phyloP scores from a whole-genome alignment of 2,888 invertebrate species.

The Drosophila basisetae region DNA sequence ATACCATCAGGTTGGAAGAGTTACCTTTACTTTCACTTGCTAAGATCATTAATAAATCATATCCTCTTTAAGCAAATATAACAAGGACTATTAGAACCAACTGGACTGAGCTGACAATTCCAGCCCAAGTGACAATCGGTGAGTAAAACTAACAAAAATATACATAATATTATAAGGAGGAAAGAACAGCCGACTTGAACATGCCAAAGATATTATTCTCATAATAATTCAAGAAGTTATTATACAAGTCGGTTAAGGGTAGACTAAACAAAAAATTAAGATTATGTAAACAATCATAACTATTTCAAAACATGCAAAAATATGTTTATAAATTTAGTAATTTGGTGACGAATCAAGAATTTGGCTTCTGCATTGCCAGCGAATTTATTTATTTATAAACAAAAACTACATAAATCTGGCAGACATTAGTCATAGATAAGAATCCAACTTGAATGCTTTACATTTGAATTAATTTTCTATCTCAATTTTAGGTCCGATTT shows the following conservation, averaged over 20 bases:
- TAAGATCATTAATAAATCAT: not conserved
- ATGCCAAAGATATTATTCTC: not conserved
- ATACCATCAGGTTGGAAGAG: conserved; percentile 80
- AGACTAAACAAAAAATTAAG: not conserved
- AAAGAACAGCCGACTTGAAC: not conserved
- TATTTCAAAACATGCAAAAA: not conserved
- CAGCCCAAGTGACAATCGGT: conserved; percentile 83
- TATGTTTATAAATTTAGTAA: not conserved
- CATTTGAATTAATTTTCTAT: not conserved
- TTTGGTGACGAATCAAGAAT: not conserved
- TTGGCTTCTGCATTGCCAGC: not conserved
- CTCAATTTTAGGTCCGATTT: conserved; percentile 88
- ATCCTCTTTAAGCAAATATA: conserved; percentile 35
- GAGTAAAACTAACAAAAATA: conserved; percentile 25
- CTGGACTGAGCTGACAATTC: conserved; percentile 84
- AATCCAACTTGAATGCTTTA: not conserved
- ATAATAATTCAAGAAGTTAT: not conserved
- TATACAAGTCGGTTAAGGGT: not conserved
- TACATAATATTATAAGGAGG: not conserved
- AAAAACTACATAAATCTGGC: not conserved
- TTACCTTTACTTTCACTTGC: not conserved
- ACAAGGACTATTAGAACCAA: conserved; percentile 56
- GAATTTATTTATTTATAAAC: not conserved
- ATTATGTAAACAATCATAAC: not conserved
- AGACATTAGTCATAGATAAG: not conserved